Evolutionary conservation across 1,140 invertebrate genomes (phyloP).

Genomic region (Cydia fagiglandana): DNA sequence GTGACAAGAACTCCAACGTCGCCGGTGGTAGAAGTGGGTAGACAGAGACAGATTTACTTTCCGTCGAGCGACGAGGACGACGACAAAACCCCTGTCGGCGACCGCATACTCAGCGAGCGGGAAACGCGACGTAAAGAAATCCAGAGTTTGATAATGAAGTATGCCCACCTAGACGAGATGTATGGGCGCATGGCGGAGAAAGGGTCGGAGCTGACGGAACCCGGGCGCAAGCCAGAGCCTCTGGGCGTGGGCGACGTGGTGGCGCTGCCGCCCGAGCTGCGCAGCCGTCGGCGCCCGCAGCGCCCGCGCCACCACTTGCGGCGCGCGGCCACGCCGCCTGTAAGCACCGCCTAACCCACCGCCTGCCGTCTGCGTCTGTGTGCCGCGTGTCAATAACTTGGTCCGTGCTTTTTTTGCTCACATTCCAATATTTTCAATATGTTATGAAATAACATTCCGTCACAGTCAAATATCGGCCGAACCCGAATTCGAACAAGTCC

Average conservation of each 20-base stretch:
- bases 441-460: background rate
- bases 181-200: slow-evolving; percentile 76
- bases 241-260: slow-evolving; percentile 64
- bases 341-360: slow-evolving; percentile 76
- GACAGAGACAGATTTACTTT: slow-evolving; percentile 77
- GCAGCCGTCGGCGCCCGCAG: slow-evolving; percentile 67
- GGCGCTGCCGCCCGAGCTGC: slow-evolving; percentile 66
- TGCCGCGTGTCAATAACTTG: slow-evolving; percentile 56
- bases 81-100: slow-evolving; percentile 77
- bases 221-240: slow-evolving; percentile 63
- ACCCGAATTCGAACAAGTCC: background rate
- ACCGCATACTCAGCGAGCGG: slow-evolving; percentile 82
- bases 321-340: slow-evolving; percentile 77
- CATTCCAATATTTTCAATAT: slow-evolving; percentile 32
- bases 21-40: slow-evolving; percentile 59
- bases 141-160: slow-evolving; percentile 88
- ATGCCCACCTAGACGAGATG: slow-evolving; percentile 85
- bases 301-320: slow-evolving; percentile 62
- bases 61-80: slow-evolving; percentile 76
- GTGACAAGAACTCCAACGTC: slow-evolving; percentile 68
- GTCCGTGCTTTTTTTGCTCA: slow-evolving; percentile 59
- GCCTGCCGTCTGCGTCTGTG: slow-evolving; percentile 63
- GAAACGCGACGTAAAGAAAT: slow-evolving; percentile 90
- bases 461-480: background rate
- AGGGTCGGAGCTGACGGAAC: slow-evolving; percentile 49